These are phyloP conservation scores for Drosophila nr. perissopoda DNA, from an alignment of 2,888 invertebrate species.

Conservation along the genomic window DNA sequence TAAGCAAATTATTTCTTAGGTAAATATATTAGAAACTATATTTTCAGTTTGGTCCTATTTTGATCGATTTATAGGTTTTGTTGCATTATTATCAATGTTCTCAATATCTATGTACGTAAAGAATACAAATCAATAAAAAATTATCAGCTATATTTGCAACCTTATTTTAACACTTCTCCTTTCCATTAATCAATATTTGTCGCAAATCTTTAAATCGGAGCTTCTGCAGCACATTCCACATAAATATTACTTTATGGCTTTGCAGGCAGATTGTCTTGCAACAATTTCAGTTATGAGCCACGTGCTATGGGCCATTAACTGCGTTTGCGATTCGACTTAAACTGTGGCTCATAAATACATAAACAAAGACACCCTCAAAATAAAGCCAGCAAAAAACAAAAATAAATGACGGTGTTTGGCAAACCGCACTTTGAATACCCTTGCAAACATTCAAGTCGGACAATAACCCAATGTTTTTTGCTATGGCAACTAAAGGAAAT, in stretches of 20 bases:
- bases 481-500: not conserved
- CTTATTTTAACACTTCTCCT: not conserved
- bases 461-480: not conserved
- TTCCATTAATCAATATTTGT: not conserved
- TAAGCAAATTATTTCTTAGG: not conserved
- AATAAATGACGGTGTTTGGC: not conserved
- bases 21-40: not conserved
- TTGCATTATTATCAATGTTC: too few species aligned
- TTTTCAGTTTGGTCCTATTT: not conserved
- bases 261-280: conserved; percentile 7
- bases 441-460: not conserved
- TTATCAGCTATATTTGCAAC: not conserved
- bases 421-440: not conserved
- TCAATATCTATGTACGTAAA: too few species aligned
- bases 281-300: conserved; percentile 37
- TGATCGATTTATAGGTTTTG: too few species aligned
- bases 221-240: conserved; percentile 5
- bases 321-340: conserved; percentile 13
- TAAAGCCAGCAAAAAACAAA: not conserved
- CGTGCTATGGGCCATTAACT: conserved; percentile 41
- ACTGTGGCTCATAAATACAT: conserved; percentile 21
- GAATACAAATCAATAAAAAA: not conserved
- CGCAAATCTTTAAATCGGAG: not conserved
- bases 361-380: not conserved
- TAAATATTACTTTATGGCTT: conserved; percentile 44